Evolutionary conservation across 2,113 vertebrate species (phyloP), one percentile per base, ranked within the genome.

Genomic region (Ondatra zibethicus): DNA sequence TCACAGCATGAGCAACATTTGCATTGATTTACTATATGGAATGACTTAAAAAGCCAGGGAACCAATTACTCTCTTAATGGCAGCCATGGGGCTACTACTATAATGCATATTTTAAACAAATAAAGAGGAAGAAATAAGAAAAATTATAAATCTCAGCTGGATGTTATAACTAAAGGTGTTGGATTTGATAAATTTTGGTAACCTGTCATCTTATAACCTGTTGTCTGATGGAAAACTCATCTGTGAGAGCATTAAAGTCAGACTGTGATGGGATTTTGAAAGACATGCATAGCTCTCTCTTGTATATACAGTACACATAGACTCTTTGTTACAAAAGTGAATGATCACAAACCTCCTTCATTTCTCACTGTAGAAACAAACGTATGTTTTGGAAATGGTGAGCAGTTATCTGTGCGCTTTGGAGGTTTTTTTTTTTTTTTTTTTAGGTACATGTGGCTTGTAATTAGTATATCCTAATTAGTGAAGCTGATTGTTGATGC

Each of bases 1-100:
- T 96, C 23, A 9, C 29, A 14, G 45, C 66, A 21, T 93, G 82
- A 96, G 70, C 91, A 96, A 25, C 31, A 92, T 96, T 95, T 94
- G 61, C 1, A 45, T 90, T 97, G 89, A 72, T 91, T 95, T 97
- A 81, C 78, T 86, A 25, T 96, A n/a, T 66, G 31, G 76, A 96
- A 33, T 88, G 63, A 84, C 31, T 87, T 94, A 81, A 95, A 95
- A 97, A 94, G 36, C 47, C 29, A 86, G 61, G 42, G 90, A 88
- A 95, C 36, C 75, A 80, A 90, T 95, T 91, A 92, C 70, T 81
- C 21, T 94, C 27, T 88, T 95, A 91, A 94, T 94, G 45, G 70
- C 31, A 88, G 27, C 70, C 75, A 29, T 66, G 65, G 61, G 61
- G 73, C 78, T 95, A 45, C 75, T 90, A 47, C 36, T 93, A 33